These are phyloP conservation scores for Ophion costatus DNA, from an alignment of 2,888 invertebrate genomes.

Conservation along the genomic window DNA sequence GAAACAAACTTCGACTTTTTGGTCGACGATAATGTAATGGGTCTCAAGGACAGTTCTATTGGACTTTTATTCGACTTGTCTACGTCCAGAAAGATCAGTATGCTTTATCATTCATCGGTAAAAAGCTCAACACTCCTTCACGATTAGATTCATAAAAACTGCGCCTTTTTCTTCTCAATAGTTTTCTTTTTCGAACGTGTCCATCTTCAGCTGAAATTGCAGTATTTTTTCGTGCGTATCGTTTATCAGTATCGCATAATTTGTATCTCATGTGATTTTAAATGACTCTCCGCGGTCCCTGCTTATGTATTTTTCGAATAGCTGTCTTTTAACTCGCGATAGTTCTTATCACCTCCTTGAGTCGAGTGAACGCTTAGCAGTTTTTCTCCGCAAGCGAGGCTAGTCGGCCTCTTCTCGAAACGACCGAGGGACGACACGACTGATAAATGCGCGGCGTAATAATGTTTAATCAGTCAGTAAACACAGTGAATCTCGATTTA, in stretches of 20 bases:
- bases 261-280: neutral
- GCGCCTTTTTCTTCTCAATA: neutral
- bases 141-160: too few species aligned
- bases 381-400: neutral
- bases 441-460: constrained; percentile 1
- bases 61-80: too few species aligned
- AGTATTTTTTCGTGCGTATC: neutral
- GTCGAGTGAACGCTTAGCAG: neutral
- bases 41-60: too few species aligned
- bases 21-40: too few species aligned
- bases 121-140: too few species aligned
- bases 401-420: constrained; percentile 4
- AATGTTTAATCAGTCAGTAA: neutral
- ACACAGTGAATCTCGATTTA: neutral
- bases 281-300: neutral
- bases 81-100: too few species aligned
- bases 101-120: too few species aligned
- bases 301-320: neutral
- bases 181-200: neutral
- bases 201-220: neutral
- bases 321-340: constrained; percentile 2
- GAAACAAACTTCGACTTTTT: too few species aligned
- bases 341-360: constrained; percentile 12
- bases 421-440: neutral
- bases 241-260: neutral